A percentile compares a stretch with the other conserved stretches of the same genome.
Evolutionary conservation across 2,113 vertebrate species (phyloP).

Genomic region (Tursiops truncatus): DNA sequence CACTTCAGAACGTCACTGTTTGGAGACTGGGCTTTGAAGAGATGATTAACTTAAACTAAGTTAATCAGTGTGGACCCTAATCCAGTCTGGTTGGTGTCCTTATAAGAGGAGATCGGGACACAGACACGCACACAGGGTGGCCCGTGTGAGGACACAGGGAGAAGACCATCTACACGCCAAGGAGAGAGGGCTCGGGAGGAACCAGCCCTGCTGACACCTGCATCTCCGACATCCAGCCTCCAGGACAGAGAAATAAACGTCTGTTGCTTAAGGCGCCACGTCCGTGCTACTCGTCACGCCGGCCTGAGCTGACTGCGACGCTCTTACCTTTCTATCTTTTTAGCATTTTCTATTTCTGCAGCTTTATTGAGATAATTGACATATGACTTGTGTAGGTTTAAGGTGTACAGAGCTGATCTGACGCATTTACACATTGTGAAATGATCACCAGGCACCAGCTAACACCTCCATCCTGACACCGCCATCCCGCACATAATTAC

Average conservation of each 20-base stretch:
- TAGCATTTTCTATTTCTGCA: neutral
- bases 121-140: no score
- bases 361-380: neutral
- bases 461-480: no score
- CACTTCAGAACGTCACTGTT: neutral
- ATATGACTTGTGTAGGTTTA: neutral
- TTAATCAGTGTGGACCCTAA: neutral
- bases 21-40: neutral
- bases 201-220: accelerated
- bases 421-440: neutral
- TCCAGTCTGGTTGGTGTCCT: neutral
- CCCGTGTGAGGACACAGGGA: accelerated
- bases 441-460: neutral
- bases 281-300: neutral
- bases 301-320: neutral
- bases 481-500: neutral
- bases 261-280: accelerated
- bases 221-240: no score
- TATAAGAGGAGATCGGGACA: neutral
- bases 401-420: neutral
- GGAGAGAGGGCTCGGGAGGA: neutral
- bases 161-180: accelerated
- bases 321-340: neutral
- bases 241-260: no score
- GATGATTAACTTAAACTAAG: neutral